Evolutionary conservation across 2,113 vertebrate species (phyloP).

Genomic region (Meriones unguiculatus): DNA sequence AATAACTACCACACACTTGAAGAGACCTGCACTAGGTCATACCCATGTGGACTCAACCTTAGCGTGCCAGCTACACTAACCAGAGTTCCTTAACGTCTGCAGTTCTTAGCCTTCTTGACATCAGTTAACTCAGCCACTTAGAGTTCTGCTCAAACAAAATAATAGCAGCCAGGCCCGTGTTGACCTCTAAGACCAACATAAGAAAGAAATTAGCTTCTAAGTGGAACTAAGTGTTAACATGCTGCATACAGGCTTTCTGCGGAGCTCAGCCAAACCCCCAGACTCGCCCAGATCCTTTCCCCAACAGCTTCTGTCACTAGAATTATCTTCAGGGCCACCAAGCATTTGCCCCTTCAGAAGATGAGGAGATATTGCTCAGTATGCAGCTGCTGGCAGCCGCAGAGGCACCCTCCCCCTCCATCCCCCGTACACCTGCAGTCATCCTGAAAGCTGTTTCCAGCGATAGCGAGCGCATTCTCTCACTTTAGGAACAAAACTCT

Average conservation of each 20-base stretch:
- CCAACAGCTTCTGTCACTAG: not conserved
- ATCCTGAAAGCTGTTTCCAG: not conserved
- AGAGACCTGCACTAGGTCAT: not conserved
- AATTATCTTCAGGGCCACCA: not conserved
- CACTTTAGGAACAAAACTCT: not conserved
- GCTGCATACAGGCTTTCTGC: too few species aligned
- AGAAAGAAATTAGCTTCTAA: not conserved
- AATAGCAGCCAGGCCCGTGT: not conserved
- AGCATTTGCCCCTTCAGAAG: not conserved
- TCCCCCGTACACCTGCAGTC: not conserved
- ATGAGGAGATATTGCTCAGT: not conserved
- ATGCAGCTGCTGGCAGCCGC: rapidly evolving
- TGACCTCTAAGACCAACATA: not conserved
- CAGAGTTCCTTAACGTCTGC: not conserved
- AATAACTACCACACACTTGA: not conserved
- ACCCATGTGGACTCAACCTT: rapidly evolving
- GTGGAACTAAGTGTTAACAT: not conserved
- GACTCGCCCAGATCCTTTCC: not conserved
- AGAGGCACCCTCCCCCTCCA: not conserved
- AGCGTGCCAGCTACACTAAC: not conserved
- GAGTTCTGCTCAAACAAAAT: not conserved
- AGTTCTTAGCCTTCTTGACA: too few species aligned
- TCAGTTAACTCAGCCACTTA: not conserved
- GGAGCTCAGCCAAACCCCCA: not conserved
- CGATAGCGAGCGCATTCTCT: not conserved